phyloP scores from a whole-genome alignment of 2,797 vertebrate genomes.

The Gallirallus australis region DNA sequence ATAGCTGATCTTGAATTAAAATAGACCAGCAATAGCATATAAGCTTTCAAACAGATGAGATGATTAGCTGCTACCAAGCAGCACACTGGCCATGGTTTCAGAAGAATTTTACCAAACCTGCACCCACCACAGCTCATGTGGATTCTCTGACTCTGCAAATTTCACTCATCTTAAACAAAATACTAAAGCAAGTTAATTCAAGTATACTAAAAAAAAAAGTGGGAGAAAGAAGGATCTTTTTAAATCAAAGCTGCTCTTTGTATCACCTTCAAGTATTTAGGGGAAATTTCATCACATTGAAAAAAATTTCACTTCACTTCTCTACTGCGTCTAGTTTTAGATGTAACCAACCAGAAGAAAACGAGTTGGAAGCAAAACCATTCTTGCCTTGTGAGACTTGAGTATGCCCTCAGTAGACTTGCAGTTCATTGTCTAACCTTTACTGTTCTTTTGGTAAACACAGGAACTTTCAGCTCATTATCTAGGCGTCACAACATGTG shows the following conservation, averaged over 20 bases:
- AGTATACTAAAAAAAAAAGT: not conserved
- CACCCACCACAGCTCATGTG: fast-evolving
- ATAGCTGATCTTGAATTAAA: constrained; percentile 9
- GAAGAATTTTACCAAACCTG: not conserved
- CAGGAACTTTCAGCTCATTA: not conserved
- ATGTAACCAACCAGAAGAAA: not conserved
- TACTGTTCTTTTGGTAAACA: not conserved
- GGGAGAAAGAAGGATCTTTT: not conserved
- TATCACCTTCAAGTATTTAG: not conserved
- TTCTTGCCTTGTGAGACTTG: not conserved
- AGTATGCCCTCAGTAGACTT: not conserved
- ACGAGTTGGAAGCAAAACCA: not conserved
- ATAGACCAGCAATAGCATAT: not conserved
- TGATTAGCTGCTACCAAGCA: not conserved
- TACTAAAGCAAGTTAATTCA: not conserved
- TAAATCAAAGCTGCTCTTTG: not conserved
- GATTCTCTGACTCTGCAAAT: not conserved
- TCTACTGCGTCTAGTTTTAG: not conserved
- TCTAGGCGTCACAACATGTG: not conserved
- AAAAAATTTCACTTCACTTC: not conserved
- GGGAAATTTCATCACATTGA: not conserved
- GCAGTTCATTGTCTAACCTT: not conserved
- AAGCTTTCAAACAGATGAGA: not conserved
- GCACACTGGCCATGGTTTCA: not conserved
- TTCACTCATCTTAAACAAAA: not conserved